Percentiles rank a stretch among this genome's conserved stretches.
Evolutionary conservation across 2,797 vertebrate genomes (phyloP).

Genomic region (Protonibea diacanthus): DNA sequence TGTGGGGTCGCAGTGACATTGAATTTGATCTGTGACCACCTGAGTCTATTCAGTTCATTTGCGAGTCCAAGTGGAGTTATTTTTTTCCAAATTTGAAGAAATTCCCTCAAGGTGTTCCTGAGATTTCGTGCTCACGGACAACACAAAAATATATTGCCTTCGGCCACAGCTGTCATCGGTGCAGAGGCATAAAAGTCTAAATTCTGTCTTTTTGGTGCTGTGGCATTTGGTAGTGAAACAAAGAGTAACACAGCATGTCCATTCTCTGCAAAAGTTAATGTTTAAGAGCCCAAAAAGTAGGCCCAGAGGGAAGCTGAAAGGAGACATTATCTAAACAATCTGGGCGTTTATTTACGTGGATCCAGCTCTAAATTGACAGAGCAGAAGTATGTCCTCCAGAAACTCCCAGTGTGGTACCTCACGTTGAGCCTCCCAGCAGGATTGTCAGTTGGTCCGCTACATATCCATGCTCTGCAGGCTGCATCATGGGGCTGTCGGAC

Average conservation of each 20-base stretch:
- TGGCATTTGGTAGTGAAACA: constrained; percentile 8
- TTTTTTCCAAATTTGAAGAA: too few relatives aligned
- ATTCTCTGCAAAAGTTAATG: constrained; percentile 17
- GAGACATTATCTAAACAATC: constrained; percentile 47
- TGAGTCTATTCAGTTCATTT: too few relatives aligned
- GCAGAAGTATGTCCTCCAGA: constrained; percentile 33
- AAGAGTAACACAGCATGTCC: constrained; percentile 3
- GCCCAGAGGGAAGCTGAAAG: constrained; percentile 15
- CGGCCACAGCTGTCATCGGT: too few relatives aligned
- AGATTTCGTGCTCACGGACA: too few relatives aligned
- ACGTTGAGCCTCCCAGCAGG: constrained; percentile 3
- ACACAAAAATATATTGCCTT: too few relatives aligned
- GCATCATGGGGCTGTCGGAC: constrained; percentile 47
- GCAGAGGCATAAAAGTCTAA: background rate
- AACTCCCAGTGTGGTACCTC: constrained; percentile 33
- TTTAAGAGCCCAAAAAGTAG: constrained; percentile 11
- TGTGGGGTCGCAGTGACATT: too few relatives aligned
- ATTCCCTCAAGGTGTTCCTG: too few relatives aligned
- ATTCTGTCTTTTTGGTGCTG: background rate
- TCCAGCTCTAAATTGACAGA: constrained; percentile 21
- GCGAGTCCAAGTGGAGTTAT: too few relatives aligned
- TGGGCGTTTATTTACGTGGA: constrained; percentile 28
- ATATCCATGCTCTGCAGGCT: constrained; percentile 38
- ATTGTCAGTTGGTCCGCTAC: constrained; percentile 14
- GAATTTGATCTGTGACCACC: too few relatives aligned